phyloP scores from a whole-genome alignment of 2,113 vertebrate species.

The Hyla sarda region DNA sequence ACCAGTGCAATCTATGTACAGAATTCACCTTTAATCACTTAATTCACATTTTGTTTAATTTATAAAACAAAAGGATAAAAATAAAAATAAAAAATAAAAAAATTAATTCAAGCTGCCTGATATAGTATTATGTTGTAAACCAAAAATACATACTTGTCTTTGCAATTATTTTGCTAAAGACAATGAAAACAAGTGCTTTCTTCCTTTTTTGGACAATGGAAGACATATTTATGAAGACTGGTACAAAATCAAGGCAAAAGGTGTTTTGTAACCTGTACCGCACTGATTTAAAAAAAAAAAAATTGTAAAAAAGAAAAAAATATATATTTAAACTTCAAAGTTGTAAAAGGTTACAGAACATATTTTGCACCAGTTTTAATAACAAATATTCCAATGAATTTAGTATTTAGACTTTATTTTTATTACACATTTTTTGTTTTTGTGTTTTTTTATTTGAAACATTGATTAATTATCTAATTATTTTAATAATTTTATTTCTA shows the following conservation, averaged over 20 bases:
- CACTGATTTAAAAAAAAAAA: background rate
- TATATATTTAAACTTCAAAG: background rate
- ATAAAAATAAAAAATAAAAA: constrained; percentile 4
- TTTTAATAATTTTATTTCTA: too few relatives aligned
- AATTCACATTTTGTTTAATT: constrained; percentile 46
- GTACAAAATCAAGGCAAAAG: background rate
- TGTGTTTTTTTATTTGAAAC: too few relatives aligned
- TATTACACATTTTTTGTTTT: background rate
- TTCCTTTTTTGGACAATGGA: background rate
- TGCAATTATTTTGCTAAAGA: background rate
- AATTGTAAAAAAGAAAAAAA: background rate
- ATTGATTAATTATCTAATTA: too few relatives aligned
- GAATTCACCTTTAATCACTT: background rate
- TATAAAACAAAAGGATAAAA: constrained; percentile 6
- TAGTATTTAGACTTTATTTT: background rate
- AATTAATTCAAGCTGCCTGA: constrained; percentile 46
- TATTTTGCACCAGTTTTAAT: background rate
- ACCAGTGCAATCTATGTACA: constrained; percentile 51
- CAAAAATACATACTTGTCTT: background rate
- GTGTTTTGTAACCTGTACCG: background rate
- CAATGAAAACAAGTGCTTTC: background rate
- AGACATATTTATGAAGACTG: background rate
- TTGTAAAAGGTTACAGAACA: background rate
- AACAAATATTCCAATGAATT: background rate
- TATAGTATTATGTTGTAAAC: constrained; percentile 17